phyloP scores from a whole-genome alignment of 2,797 vertebrate species.

The Distichodus sexfasciatus region DNA sequence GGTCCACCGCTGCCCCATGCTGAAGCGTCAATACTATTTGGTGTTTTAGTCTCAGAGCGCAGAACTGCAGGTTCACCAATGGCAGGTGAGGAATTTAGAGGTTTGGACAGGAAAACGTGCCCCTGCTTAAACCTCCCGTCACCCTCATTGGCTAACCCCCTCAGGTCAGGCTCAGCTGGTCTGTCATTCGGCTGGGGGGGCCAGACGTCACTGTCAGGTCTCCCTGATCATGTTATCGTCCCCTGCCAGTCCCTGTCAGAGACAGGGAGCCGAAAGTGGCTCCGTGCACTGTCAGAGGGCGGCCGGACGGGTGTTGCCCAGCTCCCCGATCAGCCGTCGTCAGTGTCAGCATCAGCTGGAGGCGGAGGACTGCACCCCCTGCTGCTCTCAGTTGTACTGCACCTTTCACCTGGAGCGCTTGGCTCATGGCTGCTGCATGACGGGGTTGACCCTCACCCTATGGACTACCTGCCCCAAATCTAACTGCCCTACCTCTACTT shows the following conservation, averaged over 20 bases:
- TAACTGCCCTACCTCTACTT: conserved; percentile 37
- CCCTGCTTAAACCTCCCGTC: conserved; percentile 78
- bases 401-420: conserved; percentile 72
- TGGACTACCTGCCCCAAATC: conserved; percentile 51
- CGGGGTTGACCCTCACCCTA: conserved; percentile 7
- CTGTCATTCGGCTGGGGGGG: conserved; percentile 78
- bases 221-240: conserved; percentile 74
- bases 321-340: conserved; percentile 81
- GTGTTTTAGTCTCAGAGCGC: conserved; percentile 53
- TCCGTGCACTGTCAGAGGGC: conserved; percentile 87
- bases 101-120: not conserved
- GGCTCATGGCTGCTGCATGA: conserved; percentile 65
- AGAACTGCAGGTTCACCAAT: conserved; percentile 50
- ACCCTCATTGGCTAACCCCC: conserved; percentile 76
- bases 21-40: conserved; percentile 75
- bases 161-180: conserved; percentile 76
- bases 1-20: conserved; percentile 22
- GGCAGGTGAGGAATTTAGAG: conserved; percentile 18
- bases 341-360: conserved; percentile 95
- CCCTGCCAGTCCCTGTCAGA: conserved; percentile 80
- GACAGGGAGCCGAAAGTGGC: conserved; percentile 86
- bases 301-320: conserved; percentile 57
- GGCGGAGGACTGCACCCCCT: conserved; percentile 64
- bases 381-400: conserved; percentile 81
- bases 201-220: conserved; percentile 91